Evolutionary conservation across 2,797 vertebrate species (phyloP).

Genomic region (Phaenicophaeus curvirostris): DNA sequence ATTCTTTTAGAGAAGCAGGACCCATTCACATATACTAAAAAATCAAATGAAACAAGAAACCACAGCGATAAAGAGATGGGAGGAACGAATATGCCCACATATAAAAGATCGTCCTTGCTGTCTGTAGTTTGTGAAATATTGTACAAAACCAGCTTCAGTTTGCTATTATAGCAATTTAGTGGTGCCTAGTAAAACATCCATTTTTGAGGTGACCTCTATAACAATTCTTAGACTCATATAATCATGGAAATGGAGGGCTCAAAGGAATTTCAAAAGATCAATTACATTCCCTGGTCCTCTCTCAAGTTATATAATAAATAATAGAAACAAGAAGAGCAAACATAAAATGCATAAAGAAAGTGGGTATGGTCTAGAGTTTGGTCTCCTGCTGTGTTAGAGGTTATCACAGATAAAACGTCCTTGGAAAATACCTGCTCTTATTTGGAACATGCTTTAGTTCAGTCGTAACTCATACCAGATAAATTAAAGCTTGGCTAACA

Average conservation of each 20-base stretch:
- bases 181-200: not conserved
- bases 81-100: not conserved
- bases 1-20: not conserved
- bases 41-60: not conserved
- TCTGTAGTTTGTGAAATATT: conserved; percentile 8
- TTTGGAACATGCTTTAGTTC: conserved; percentile 21
- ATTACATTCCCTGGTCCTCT: not conserved
- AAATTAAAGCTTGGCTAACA: conserved; percentile 39
- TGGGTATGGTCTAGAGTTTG: not conserved
- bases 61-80: not conserved
- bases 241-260: conserved; percentile 5
- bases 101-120: not conserved
- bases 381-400: not conserved
- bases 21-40: not conserved
- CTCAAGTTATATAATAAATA: not conserved
- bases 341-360: not conserved
- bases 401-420: conserved; percentile 37
- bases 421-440: conserved; percentile 26
- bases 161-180: conserved; percentile 17
- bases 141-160: not conserved
- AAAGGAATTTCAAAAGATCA: not conserved
- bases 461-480: conserved; percentile 34
- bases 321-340: not conserved
- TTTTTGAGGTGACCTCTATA: not conserved
- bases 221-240: not conserved